Evolutionary conservation across 1,140 invertebrate species (phyloP).

Genomic region (Megathymus violae): DNA sequence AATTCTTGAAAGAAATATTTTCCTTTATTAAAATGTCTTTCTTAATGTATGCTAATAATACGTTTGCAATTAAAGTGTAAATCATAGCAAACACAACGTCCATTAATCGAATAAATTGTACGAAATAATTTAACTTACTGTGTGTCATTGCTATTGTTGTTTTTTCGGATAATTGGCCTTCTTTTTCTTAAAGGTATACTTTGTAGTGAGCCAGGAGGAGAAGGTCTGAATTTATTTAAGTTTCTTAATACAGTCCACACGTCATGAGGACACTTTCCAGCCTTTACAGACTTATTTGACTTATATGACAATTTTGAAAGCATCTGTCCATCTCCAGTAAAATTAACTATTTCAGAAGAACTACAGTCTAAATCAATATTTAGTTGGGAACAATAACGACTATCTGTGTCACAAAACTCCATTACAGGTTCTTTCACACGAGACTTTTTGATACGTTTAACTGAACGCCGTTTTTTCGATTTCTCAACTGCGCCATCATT

Average conservation of each 20-base stretch:
- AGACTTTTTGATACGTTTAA: slow-evolving; percentile 42
- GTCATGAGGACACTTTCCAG: slow-evolving; percentile 46
- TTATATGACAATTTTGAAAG: slow-evolving; percentile 37
- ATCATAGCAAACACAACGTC: too few species aligned
- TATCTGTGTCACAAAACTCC: slow-evolving; percentile 60
- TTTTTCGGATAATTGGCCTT: slow-evolving; percentile 39
- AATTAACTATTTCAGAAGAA: slow-evolving; percentile 56
- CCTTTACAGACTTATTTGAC: slow-evolving; percentile 27
- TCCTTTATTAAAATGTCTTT: background rate
- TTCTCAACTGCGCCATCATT: slow-evolving; percentile 43
- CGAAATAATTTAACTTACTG: slow-evolving; percentile 43
- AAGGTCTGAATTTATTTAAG: slow-evolving; percentile 61
- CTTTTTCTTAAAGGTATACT: slow-evolving; percentile 50
- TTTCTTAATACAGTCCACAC: slow-evolving; percentile 71
- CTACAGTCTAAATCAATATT: slow-evolving; percentile 60
- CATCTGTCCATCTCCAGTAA: slow-evolving; percentile 49
- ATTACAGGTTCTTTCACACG: slow-evolving; percentile 43
- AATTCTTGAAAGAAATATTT: too few species aligned
- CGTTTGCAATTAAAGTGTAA: too few species aligned
- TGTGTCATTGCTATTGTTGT: slow-evolving; percentile 48
- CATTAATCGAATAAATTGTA: too few species aligned
- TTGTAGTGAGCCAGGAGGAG: slow-evolving; percentile 60
- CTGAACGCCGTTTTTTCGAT: slow-evolving; percentile 46
- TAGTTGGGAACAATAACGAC: slow-evolving; percentile 52
- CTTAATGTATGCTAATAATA: background rate